Conservation (phyloP, 2,113 vertebrate genomes). For the Xenotilapia leptura region DNA sequence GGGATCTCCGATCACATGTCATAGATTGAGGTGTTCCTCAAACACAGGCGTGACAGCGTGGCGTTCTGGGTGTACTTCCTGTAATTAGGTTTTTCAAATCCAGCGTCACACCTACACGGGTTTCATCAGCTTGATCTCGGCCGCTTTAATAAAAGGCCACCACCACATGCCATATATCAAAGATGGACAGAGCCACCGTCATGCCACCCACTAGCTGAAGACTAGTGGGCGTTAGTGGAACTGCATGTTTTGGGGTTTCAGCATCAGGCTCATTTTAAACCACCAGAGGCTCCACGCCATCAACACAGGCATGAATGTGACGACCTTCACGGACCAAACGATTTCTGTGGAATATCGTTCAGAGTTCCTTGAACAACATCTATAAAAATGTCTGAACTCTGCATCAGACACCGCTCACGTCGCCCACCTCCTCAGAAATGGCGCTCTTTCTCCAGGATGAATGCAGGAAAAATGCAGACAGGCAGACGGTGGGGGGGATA, state of each 20-base stretch:
- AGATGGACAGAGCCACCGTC: background rate
- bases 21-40: background rate
- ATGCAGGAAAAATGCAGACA: background rate
- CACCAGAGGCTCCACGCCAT: background rate
- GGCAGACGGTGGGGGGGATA: background rate
- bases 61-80: background rate
- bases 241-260: background rate
- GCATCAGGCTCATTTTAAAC: background rate
- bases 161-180: accelerated
- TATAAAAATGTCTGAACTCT: conserved; percentile 59
- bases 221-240: background rate
- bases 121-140: background rate
- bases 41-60: background rate
- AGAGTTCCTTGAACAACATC: background rate
- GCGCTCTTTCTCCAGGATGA: background rate
- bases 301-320: background rate
- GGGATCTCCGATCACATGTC: background rate
- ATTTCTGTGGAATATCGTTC: background rate
- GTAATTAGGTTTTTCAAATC: background rate
- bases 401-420: conserved; percentile 37
- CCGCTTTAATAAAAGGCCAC: background rate
- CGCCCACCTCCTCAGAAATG: background rate
- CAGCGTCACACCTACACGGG: background rate
- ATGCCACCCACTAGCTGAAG: background rate
- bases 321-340: background rate